Conservation (phyloP, 2,888 invertebrate species). For the Xestobium rufovillosum region DNA sequence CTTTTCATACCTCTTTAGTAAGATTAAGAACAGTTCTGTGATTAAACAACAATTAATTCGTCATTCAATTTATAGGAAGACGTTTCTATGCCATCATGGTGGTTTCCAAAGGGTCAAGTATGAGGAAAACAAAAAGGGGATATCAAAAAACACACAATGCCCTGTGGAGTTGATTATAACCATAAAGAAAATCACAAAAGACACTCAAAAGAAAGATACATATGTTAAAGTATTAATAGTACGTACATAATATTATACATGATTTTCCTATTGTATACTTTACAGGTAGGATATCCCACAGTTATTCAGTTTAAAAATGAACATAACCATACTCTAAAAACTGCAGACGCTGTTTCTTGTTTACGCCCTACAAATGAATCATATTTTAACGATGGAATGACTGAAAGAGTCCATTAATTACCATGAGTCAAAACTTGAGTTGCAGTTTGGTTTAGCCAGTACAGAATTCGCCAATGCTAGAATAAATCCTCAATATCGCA, state of each 20-base stretch:
- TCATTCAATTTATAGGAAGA: too few relatives aligned
- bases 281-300: conserved; percentile 12
- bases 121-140: neutral
- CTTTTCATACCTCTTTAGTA: too few relatives aligned
- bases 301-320: conserved; percentile 10
- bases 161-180: neutral
- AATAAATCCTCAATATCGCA: conserved; percentile 1
- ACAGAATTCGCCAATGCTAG: neutral
- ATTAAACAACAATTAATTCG: too few relatives aligned
- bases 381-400: neutral
- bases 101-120: neutral
- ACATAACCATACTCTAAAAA: conserved; percentile 12
- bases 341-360: conserved; percentile 10
- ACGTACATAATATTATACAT: too few relatives aligned
- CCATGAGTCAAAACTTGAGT: neutral
- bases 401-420: neutral
- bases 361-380: neutral
- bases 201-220: conserved; percentile 1
- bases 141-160: neutral
- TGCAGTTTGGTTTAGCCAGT: neutral
- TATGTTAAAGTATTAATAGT: neutral
- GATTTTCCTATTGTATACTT: conserved; percentile 8
- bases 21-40: too few relatives aligned
- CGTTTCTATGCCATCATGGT: neutral
- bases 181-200: neutral